Conservation (phyloP, 1,140 invertebrate species). For the Drosophila auraria region DNA sequence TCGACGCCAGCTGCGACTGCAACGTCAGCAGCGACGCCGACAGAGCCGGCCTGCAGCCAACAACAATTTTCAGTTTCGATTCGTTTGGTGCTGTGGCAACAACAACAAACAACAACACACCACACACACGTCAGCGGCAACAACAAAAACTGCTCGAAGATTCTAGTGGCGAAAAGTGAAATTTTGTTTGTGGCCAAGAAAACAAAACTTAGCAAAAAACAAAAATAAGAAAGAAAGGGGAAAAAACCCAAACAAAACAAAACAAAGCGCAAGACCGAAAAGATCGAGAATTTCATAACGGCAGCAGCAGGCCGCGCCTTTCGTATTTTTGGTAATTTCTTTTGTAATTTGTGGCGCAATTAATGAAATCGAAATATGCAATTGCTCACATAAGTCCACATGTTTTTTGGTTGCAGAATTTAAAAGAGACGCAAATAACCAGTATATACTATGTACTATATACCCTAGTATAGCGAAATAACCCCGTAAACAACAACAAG, state of each 20-base stretch:
- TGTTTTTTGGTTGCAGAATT: constrained; percentile 40
- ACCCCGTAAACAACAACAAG: constrained; percentile 60
- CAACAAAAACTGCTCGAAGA: constrained; percentile 52
- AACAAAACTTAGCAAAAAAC: constrained; percentile 28
- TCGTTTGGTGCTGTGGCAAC: constrained; percentile 30
- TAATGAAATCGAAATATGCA: constrained; percentile 64
- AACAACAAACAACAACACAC: constrained; percentile 40
- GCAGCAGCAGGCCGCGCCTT: constrained; percentile 41
- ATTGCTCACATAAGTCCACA: constrained; percentile 38
- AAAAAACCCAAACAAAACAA: constrained; percentile 12
- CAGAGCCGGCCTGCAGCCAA: constrained; percentile 45
- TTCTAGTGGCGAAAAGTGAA: constrained; percentile 59
- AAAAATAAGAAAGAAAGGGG: constrained; percentile 13
- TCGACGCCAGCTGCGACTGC: constrained; percentile 22
- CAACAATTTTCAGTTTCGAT: constrained; percentile 61
- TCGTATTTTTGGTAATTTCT: constrained; percentile 48
- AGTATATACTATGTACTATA: constrained; percentile 26
- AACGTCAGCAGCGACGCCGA: constrained; percentile 10
- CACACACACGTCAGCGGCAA: constrained; percentile 35
- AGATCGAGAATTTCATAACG: constrained; percentile 56
- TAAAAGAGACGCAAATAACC: constrained; percentile 56
- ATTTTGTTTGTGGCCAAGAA: constrained; percentile 46
- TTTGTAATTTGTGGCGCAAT: constrained; percentile 69
- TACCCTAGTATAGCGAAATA: constrained; percentile 25
- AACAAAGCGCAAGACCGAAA: constrained; percentile 20